Conservation (phyloP, 2,888 invertebrate species). For the Apotomis betuletana region DNA sequence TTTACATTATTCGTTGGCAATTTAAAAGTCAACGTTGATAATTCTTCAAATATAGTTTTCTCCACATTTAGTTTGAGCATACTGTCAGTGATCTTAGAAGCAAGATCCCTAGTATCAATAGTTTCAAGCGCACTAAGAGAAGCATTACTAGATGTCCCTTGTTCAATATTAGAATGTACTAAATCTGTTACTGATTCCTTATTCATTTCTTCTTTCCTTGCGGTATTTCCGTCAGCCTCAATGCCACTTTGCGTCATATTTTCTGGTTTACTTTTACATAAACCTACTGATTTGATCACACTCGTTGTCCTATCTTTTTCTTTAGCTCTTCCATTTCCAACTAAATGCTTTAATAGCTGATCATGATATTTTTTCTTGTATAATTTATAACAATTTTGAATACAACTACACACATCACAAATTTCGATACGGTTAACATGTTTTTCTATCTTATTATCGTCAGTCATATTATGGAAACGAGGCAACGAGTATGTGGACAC, state of each 20-base stretch:
- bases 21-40: not conserved
- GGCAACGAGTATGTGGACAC: slow-evolving; percentile 25
- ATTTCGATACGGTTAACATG: slow-evolving; percentile 5
- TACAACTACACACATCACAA: slow-evolving; percentile 20
- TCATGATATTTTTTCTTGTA: slow-evolving; percentile 19
- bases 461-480: not conserved
- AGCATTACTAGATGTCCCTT: too few species aligned
- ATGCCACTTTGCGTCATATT: not conserved
- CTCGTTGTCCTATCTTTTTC: not conserved
- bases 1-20: not conserved
- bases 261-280: not conserved
- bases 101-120: too few species aligned
- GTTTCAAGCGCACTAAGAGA: too few species aligned
- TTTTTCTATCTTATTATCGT: slow-evolving; percentile 20
- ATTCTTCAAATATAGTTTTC: not conserved
- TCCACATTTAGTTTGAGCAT: not conserved
- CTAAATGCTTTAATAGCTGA: not conserved
- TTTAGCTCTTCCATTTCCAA: not conserved
- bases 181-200: not conserved
- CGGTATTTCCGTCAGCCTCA: not conserved
- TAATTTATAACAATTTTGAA: slow-evolving; percentile 20
- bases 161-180: not conserved
- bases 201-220: not conserved
- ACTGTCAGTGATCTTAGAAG: not conserved
- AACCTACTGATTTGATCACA: not conserved